Conservation (phyloP, 2,888 invertebrate species). For the Lochmaea crataegi region DNA sequence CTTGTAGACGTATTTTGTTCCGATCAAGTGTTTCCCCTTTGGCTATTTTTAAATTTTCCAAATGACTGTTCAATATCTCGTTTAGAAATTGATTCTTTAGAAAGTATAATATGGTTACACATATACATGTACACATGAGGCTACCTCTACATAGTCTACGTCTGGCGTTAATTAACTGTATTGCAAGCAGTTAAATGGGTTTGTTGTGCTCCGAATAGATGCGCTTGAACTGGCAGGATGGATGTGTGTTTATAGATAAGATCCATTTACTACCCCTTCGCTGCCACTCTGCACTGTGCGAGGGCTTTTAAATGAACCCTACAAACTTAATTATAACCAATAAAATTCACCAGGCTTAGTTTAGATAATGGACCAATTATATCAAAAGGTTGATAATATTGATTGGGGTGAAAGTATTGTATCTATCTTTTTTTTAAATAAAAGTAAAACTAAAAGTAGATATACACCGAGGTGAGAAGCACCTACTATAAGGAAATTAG, state of each 20-base stretch:
- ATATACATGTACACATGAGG: conserved; percentile 20
- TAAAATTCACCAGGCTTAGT: conserved; percentile 33
- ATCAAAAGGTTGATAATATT: conserved; percentile 1
- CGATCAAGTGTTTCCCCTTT: background rate
- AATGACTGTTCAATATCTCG: background rate
- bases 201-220: conserved; percentile 49
- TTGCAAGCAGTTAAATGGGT: conserved; percentile 51
- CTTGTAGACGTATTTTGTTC: no score
- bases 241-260: conserved; percentile 49
- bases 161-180: conserved; percentile 52
- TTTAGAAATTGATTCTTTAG: background rate
- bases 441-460: background rate
- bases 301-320: conserved; percentile 38
- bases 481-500: no score
- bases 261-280: conserved; percentile 44
- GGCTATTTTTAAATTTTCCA: background rate
- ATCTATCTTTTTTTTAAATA: background rate
- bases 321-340: conserved; percentile 43
- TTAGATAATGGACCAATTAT: conserved; percentile 6
- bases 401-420: background rate
- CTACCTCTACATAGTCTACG: conserved; percentile 39
- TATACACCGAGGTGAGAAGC: no score
- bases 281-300: conserved; percentile 1
- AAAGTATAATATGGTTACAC: conserved; percentile 2
- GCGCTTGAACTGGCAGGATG: conserved; percentile 51